Evolutionary conservation across 2,888 invertebrate genomes (phyloP), one percentile per base, ranked within the genome.

Genomic region (Drosophila peninsularis): DNA sequence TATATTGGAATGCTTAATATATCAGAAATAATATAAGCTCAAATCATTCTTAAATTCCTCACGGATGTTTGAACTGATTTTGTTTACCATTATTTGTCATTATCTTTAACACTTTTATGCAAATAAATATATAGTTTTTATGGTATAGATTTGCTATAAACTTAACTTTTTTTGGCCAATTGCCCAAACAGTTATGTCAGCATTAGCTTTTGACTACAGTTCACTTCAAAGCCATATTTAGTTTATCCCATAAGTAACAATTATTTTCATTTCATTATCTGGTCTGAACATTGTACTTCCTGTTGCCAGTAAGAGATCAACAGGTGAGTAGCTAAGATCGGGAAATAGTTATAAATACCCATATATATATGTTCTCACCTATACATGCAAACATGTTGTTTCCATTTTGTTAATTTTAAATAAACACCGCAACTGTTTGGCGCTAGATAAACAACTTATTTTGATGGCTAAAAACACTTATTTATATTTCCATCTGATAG

Each of bases 191-290:
- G 27, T 7, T 7, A 7, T 42, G 13, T 3, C 6, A 24, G 21
- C 44, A 44, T 9, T 44, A 3, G 3, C 13, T 21, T 13, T 24
- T 10, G 27, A 27, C 44, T 9, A 9, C 19, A 24, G 4, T 21
- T 9, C 24, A 3, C 27, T 27, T 10, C n/a, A n/a, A 2, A 45
- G n/a, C 30, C 5, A 30, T 17, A 45, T 30, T n/a, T 30, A n/a
- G 27, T n/a, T 27, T 45, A 47, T 30, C 17, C 47, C 30, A 30
- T 47, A 30, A 30, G 47, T 47, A 47, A 30, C 3, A 30, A 47
- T 47, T 47, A 47, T 47, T 32, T 47, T 17, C 13, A 30, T 32
- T 47, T 17, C 13, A 30, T 17, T n/a, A 47, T 30, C 30, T 47
- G 2, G 3, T 47, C 30, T 19, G 17, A 32, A 47, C 13, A 17